Conservation (phyloP, 2,888 invertebrate species). For the Tanytarsus gracilentus region DNA sequence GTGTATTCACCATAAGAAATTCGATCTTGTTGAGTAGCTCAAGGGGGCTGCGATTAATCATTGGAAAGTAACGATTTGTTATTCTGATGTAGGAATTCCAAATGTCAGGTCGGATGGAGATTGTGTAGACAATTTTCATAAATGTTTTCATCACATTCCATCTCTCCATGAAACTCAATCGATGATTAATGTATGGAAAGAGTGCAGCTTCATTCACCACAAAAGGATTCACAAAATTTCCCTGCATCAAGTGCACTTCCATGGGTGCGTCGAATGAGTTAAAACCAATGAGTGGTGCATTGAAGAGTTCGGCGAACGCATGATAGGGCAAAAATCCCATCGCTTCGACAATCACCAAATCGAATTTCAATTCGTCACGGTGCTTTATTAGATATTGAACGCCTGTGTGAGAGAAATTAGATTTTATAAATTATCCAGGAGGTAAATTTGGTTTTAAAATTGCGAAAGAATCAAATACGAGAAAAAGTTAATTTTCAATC, state of each 20-base stretch:
- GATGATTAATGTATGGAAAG: slow-evolving; percentile 5
- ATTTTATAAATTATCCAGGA: neutral
- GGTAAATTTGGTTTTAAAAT: neutral
- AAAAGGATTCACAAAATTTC: slow-evolving; percentile 35
- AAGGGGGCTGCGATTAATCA: neutral
- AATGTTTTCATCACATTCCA: slow-evolving; percentile 4
- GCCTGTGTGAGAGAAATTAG: slow-evolving; percentile 31
- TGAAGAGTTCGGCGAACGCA: slow-evolving; percentile 33
- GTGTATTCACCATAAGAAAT: slow-evolving; percentile 10
- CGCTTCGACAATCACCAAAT: slow-evolving; percentile 35
- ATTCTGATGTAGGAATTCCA: neutral
- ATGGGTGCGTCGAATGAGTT: slow-evolving; percentile 35
- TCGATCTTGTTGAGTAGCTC: neutral
- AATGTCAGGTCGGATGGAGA: neutral
- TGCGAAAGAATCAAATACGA: too few relatives aligned
- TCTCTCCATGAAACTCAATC: neutral
- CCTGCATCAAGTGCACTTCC: slow-evolving; percentile 34
- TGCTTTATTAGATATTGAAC: slow-evolving; percentile 34
- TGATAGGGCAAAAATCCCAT: slow-evolving; percentile 31
- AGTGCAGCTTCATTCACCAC: slow-evolving; percentile 1
- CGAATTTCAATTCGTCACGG: slow-evolving; percentile 32
- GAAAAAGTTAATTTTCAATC: too few relatives aligned
- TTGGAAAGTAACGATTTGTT: slow-evolving; percentile 9
- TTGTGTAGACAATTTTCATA: neutral
- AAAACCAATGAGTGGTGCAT: slow-evolving; percentile 32